Evolutionary conservation across 1,140 invertebrate genomes (phyloP).

Genomic region (Hyphantria cunea): DNA sequence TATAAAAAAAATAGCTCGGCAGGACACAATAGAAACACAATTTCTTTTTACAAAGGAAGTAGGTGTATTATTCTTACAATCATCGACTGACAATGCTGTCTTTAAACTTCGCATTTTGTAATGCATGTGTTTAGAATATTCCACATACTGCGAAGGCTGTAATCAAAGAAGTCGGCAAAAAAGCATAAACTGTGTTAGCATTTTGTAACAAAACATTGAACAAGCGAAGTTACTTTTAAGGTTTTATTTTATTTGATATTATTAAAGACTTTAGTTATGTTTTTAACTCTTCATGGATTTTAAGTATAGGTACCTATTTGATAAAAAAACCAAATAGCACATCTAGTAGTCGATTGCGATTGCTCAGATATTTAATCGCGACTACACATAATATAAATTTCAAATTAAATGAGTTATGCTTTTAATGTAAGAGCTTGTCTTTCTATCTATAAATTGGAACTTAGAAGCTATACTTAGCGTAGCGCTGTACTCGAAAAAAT

Average conservation of each 20-base stretch:
- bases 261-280: neutral
- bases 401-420: no score
- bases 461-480: no score
- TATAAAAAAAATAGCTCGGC: neutral
- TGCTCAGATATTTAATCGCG: no score
- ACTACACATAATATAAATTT: no score
- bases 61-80: slow-evolving; percentile 25
- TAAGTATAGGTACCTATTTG: no score
- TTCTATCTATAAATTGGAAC: no score
- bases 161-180: slow-evolving; percentile 13
- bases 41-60: slow-evolving; percentile 15
- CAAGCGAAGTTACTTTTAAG: neutral
- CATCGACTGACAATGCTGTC: neutral
- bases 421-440: no score
- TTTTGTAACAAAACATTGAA: neutral
- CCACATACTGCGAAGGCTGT: neutral
- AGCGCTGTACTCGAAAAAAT: no score
- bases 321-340: no score
- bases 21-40: neutral
- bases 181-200: neutral
- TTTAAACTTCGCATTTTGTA: slow-evolving; percentile 2
- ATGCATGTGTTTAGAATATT: slow-evolving; percentile 12
- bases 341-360: no score
- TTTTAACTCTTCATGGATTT: no score
- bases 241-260: slow-evolving; percentile 5